Conservation (phyloP, 2,113 vertebrate genomes). For the Illadopsis cleaveri region DNA sequence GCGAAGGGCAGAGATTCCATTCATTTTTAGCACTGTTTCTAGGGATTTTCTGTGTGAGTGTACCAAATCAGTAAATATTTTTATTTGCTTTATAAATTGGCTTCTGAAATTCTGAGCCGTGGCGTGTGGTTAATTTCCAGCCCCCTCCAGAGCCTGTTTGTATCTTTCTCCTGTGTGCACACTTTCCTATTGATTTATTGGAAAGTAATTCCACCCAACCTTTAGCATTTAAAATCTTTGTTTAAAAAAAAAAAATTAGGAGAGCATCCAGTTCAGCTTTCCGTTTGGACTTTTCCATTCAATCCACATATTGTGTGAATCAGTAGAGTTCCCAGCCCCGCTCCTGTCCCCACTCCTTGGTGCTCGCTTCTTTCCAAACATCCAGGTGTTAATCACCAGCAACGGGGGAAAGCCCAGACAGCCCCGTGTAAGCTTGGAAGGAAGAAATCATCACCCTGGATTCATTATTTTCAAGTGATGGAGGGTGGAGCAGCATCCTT, state of each 20-base stretch:
- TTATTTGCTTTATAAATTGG: conserved; percentile 63
- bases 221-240: background rate
- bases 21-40: conserved; percentile 30
- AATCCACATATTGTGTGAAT: background rate
- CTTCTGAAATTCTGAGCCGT: conserved; percentile 3
- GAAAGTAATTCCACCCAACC: background rate
- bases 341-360: background rate
- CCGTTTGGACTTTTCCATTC: background rate
- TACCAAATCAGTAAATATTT: conserved; percentile 42
- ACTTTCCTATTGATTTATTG: rapidly evolving
- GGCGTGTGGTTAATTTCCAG: rapidly evolving
- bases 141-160: background rate
- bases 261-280: background rate
- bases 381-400: conserved; percentile 9
- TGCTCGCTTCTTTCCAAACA: background rate
- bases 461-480: conserved; percentile 50
- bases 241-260: background rate
- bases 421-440: background rate
- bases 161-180: background rate
- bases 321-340: rapidly evolving
- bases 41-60: conserved; percentile 3
- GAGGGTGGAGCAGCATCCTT: conserved; percentile 6
- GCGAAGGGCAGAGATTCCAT: background rate
- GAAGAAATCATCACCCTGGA: conserved; percentile 29
- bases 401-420: background rate